Conservation (phyloP, 1,140 invertebrate genomes). For the Tribolium madens region DNA sequence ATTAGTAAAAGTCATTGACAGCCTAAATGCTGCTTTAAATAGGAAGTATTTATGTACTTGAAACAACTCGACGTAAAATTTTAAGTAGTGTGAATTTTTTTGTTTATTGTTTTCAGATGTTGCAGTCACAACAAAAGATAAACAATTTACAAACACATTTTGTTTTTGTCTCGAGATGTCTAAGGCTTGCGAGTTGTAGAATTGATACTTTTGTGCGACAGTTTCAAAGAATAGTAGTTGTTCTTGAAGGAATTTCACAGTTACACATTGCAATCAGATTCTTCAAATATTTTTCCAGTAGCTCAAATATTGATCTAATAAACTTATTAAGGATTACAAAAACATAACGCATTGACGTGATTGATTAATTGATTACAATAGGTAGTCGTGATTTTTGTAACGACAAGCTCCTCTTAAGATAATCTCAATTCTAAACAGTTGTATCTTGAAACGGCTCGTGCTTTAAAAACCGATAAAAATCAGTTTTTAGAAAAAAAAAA, state of each 20-base stretch:
- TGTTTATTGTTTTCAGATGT: background rate
- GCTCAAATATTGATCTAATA: background rate
- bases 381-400: background rate
- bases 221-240: too few species aligned
- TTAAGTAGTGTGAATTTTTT: background rate
- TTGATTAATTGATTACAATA: background rate
- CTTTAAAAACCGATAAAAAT: too few species aligned
- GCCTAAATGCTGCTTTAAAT: background rate
- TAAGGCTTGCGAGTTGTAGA: too few species aligned
- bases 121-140: background rate
- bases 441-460: too few species aligned
- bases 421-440: background rate
- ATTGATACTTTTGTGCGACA: too few species aligned
- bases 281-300: slow-evolving; percentile 2
- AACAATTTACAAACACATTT: background rate
- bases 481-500: background rate
- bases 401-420: background rate
- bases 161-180: background rate
- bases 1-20: too few species aligned
- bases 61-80: too few species aligned
- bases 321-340: background rate
- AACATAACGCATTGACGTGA: background rate
- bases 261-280: background rate
- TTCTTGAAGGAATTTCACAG: background rate
- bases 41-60: background rate